A percentile compares a stretch with the other conserved stretches of the same genome.
These are phyloP conservation scores for Microcebus tavaratra DNA, from an alignment of 2,113 vertebrate genomes.

Conservation along the genomic window DNA sequence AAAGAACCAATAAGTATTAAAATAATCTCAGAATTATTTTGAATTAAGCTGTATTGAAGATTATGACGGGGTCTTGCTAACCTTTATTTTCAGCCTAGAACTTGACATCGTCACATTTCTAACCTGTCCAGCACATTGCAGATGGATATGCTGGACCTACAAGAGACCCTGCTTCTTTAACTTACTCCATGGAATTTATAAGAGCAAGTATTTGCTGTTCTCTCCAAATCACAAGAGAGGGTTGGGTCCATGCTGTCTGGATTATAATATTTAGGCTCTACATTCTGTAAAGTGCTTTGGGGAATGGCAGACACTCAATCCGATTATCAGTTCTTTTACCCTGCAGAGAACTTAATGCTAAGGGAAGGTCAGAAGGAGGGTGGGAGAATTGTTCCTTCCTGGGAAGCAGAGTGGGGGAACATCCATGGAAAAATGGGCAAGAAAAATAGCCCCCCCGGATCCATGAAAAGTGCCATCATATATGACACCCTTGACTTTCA, in stretches of 20 bases:
- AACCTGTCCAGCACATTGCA: neutral
- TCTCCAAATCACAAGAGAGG: neutral
- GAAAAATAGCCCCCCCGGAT: neutral
- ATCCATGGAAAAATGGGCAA: neutral
- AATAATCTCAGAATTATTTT: neutral
- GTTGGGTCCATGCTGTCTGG: neutral
- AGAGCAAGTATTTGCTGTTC: neutral
- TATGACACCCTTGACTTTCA: neutral
- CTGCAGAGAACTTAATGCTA: neutral
- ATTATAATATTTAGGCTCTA: neutral
- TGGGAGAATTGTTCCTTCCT: neutral
- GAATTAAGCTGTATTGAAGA: neutral
- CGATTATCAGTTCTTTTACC: neutral
- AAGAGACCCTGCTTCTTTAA: neutral
- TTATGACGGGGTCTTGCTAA: neutral
- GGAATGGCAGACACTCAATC: neutral
- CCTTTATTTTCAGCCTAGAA: neutral
- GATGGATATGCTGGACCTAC: neutral
- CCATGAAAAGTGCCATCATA: neutral
- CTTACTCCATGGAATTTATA: neutral
- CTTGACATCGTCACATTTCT: neutral
- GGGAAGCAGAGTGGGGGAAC: neutral
- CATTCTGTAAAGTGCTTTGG: neutral
- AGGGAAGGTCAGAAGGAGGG: neutral
- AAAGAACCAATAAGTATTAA: neutral